Evolutionary conservation across 2,888 invertebrate genomes (phyloP), one percentile per base, ranked within the genome.

Genomic region (Thyatira batis): DNA sequence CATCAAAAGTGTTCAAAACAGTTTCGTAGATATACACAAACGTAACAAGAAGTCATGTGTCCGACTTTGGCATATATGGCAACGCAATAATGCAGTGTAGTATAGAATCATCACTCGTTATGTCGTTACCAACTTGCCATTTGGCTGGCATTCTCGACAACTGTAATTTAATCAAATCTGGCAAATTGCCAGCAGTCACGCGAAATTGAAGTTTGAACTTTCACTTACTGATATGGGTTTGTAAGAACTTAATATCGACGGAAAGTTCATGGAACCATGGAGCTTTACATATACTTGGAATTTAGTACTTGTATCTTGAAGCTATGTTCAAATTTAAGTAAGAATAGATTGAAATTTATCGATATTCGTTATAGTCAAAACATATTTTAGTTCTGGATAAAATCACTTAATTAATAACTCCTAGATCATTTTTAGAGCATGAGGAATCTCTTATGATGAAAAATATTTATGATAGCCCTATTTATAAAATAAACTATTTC

Each of bases 141-240:
- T 80, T 73, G 53, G 30, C 55, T 58, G 59, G 50, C 58, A 66
- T 67, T 63, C 52, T 46, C 52, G 54, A 50, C 54, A 52, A 44
- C 60, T 54, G 67, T 67, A 73, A 73, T 78, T 76, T 67, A 69
- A 74, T 69, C 74, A 73, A 73, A 72, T 71, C 73, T 71, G 67
- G 70, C 76, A 76, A 84, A 83, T 80, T 75, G 72, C 65, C 68
- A 61, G 54, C 56, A 63, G 68, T 70, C 73, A 73, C 67, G 75
- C 65, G 63, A 27, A 68, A 65, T 62, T 55, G 48, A 46, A 79
- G 78, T 81, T 82, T 82, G 48, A 46, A 79, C 78, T 81, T 82
- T 82, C 78, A 71, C 78, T 67, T 28, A 49, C 54, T 33, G 25
- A 52, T 20, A 27, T 48, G 17, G 27, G 2, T 27, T 17, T 27